phyloP scores from a whole-genome alignment of 2,113 vertebrate species.

The Vulpes vulpes region DNA sequence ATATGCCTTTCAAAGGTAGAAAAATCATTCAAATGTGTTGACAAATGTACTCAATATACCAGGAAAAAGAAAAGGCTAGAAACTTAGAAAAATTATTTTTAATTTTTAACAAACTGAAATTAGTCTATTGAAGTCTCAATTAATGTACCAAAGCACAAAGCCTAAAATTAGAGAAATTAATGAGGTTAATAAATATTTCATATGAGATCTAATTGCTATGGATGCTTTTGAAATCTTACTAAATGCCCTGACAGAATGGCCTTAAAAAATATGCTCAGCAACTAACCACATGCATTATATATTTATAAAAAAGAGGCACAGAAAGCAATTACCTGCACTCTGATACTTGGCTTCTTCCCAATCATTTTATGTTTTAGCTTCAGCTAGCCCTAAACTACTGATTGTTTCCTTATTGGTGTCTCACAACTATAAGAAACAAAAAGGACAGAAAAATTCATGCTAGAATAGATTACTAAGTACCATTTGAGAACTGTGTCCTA shows the following conservation, averaged over 20 bases:
- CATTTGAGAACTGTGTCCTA: background rate
- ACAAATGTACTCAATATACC: background rate
- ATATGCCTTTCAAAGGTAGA: slow-evolving; percentile 20
- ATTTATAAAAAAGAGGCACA: background rate
- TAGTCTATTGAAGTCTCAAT: slow-evolving; percentile 45
- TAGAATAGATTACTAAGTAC: background rate
- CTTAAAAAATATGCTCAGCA: background rate
- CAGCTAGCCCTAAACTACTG: background rate
- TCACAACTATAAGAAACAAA: slow-evolving; percentile 13
- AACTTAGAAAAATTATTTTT: slow-evolving; percentile 17
- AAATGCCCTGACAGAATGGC: background rate
- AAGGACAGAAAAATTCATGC: slow-evolving; percentile 20
- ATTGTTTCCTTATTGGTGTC: background rate
- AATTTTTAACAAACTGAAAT: slow-evolving; percentile 70
- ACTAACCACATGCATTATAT: background rate
- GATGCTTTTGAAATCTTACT: slow-evolving; percentile 4
- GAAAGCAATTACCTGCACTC: background rate
- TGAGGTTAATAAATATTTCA: slow-evolving; percentile 63
- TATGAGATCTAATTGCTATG: background rate
- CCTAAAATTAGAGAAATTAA: slow-evolving; percentile 66
- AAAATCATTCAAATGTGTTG: slow-evolving; percentile 27
- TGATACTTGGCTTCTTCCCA: background rate
- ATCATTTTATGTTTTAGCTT: background rate
- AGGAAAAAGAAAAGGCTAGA: slow-evolving; percentile 50
- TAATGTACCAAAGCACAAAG: slow-evolving; percentile 59